phyloP scores from a whole-genome alignment of 2,113 vertebrate genomes.

The Mustela nigripes region DNA sequence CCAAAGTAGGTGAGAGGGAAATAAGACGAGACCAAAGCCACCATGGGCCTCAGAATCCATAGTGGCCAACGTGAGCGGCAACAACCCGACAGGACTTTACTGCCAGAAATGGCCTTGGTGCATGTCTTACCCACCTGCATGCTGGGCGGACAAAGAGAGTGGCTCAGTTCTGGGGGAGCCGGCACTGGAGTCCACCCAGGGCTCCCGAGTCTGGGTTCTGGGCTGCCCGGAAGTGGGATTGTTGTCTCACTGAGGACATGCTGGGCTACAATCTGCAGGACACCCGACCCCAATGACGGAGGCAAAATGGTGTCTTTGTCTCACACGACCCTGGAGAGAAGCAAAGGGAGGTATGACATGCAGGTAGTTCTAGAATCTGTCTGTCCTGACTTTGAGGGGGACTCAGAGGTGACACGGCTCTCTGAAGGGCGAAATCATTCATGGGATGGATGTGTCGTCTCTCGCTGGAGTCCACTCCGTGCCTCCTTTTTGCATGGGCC shows the following conservation, averaged over 20 bases:
- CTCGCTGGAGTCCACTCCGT: fast-evolving
- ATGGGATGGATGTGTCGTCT: fast-evolving
- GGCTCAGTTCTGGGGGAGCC: neutral
- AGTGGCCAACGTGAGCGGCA: fast-evolving
- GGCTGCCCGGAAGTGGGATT: neutral
- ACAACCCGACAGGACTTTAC: no score
- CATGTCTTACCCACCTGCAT: fast-evolving
- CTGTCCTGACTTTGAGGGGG: neutral
- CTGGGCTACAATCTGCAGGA: neutral
- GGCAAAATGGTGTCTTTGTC: fast-evolving
- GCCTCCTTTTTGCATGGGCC: fast-evolving
- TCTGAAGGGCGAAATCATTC: neutral
- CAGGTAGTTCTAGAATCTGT: fast-evolving
- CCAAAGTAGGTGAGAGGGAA: neutral
- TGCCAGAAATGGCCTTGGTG: fast-evolving
- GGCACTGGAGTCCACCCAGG: fast-evolving
- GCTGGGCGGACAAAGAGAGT: fast-evolving
- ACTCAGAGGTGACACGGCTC: fast-evolving
- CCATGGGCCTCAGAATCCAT: fast-evolving
- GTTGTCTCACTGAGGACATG: no score
- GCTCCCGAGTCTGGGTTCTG: neutral
- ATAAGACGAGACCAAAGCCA: neutral
- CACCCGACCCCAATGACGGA: no score
- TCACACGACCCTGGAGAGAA: fast-evolving
- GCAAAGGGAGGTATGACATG: fast-evolving